Evolutionary conservation across 2,797 vertebrate genomes (phyloP).

Genomic region (Gallinago solitaria): DNA sequence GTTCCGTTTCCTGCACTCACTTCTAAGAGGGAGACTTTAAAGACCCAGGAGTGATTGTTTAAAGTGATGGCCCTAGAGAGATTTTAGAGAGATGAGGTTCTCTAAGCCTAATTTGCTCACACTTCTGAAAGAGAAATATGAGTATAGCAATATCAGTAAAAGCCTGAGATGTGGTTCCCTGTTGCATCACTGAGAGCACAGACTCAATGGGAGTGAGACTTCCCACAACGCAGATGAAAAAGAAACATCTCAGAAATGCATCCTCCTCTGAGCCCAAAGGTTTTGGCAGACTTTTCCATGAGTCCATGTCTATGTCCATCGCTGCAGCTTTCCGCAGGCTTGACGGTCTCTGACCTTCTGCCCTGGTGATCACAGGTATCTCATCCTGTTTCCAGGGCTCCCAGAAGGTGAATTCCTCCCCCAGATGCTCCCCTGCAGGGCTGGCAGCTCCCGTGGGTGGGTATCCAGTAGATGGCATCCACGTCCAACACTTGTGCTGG

Average conservation of each 20-base stretch:
- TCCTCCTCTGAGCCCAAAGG: not conserved
- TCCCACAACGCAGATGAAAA: not conserved
- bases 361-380: not conserved
- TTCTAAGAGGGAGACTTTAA: not conserved
- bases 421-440: accelerated
- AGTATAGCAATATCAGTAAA: not conserved
- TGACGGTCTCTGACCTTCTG: not conserved
- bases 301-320: not conserved
- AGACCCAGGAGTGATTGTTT: not conserved
- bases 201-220: not conserved
- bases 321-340: not conserved
- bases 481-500: not conserved
- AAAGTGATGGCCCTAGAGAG: not conserved
- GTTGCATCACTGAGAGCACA: not conserved
- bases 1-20: not conserved
- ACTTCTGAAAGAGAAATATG: not conserved
- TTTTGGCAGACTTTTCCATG: not conserved
- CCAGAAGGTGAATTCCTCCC: not conserved
- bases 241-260: not conserved
- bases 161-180: not conserved
- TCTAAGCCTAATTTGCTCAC: not conserved
- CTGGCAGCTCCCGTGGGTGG: not conserved
- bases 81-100: not conserved
- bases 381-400: not conserved
- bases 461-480: conserved; percentile 57